Conservation (phyloP, 2,888 invertebrate genomes). For the Syrphus vitripennis region DNA sequence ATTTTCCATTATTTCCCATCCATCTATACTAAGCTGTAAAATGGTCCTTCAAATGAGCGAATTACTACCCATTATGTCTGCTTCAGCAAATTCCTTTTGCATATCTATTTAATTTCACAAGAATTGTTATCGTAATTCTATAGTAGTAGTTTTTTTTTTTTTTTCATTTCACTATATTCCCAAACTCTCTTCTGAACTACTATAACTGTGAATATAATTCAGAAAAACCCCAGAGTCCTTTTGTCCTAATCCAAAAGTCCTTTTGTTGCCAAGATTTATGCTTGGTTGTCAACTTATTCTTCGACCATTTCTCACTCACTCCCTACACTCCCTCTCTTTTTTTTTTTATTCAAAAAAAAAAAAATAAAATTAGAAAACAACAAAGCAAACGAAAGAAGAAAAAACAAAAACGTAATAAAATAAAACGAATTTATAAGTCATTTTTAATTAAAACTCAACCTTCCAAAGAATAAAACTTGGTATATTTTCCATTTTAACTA, state of each 20-base stretch:
- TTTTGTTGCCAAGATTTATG: constrained; percentile 30
- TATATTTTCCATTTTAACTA: constrained; percentile 29
- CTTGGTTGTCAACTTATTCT: constrained; percentile 29
- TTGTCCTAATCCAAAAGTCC: constrained; percentile 11
- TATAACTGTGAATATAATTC: neutral
- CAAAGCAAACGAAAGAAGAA: neutral
- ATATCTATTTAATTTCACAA: constrained; percentile 14
- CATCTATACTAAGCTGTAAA: neutral
- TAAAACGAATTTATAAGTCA: constrained; percentile 39
- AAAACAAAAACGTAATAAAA: no score
- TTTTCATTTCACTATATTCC: neutral
- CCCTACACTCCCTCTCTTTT: no score
- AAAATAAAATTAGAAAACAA: neutral
- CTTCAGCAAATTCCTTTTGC: neutral
- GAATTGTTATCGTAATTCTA: constrained; percentile 6
- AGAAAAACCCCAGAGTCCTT: neutral
- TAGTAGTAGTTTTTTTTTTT: neutral
- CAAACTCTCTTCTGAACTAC: neutral
- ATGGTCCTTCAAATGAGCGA: constrained; percentile 23
- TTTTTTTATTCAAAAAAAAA: neutral
- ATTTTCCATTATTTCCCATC: neutral
- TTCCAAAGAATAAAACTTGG: neutral
- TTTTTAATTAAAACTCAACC: constrained; percentile 51
- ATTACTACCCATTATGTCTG: constrained; percentile 13
- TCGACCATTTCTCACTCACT: constrained; percentile 19